These are phyloP conservation scores for Semnopithecus entellus DNA, from an alignment of 2,113 vertebrate species.

Conservation along the genomic window DNA sequence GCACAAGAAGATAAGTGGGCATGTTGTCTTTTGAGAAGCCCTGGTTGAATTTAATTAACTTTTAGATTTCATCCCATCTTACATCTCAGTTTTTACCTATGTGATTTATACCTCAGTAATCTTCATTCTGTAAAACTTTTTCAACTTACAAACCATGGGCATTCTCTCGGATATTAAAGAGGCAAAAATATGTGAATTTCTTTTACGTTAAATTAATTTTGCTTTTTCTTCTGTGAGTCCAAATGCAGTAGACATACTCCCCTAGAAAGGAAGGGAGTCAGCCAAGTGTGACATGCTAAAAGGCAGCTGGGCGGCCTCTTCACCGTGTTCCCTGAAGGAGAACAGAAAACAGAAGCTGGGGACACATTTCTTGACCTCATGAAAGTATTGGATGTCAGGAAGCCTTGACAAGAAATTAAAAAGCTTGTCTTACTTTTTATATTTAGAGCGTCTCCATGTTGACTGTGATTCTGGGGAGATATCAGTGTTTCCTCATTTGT, in stretches of 20 bases:
- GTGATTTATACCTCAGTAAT: conserved; percentile 81
- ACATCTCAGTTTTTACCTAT: conserved; percentile 79
- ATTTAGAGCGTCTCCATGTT: background rate
- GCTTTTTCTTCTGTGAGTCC: conserved; percentile 74
- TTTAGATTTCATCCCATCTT: conserved; percentile 83
- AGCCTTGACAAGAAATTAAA: conserved; percentile 51
- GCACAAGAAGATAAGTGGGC: conserved; percentile 81
- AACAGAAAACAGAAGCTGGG: conserved; percentile 73
- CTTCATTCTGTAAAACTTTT: conserved; percentile 83
- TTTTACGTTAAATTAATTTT: conserved; percentile 78
- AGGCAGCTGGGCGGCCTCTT: conserved; percentile 71
- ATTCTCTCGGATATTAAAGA: conserved; percentile 51
- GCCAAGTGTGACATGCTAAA: conserved; percentile 73
- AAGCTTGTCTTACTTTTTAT: conserved; percentile 56
- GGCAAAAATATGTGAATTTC: conserved; percentile 62
- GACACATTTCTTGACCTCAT: conserved; percentile 63
- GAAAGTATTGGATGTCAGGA: conserved; percentile 46
- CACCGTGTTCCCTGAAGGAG: conserved; percentile 65
- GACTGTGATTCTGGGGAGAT: background rate
- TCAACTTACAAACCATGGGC: conserved; percentile 54
- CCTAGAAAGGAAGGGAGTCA: conserved; percentile 62
- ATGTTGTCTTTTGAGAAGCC: conserved; percentile 80
- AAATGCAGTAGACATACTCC: conserved; percentile 64
- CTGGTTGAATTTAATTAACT: conserved; percentile 86
- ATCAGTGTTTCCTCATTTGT: background rate